Evolutionary conservation across 1,140 invertebrate genomes (phyloP), one percentile per base, ranked within the genome.

Genomic region (Cydia fagiglandana): DNA sequence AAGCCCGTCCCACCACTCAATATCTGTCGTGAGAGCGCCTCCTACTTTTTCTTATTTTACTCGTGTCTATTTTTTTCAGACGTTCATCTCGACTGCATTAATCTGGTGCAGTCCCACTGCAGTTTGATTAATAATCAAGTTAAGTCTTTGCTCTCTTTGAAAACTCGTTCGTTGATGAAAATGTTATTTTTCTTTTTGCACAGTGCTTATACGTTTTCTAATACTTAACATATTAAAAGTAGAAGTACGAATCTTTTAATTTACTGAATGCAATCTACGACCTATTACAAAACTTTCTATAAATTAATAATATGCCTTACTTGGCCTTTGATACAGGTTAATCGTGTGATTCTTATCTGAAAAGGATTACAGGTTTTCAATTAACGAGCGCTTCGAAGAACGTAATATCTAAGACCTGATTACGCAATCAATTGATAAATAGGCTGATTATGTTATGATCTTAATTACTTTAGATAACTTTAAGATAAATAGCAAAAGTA

Each of bases 21-120:
- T 92, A 92, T 90, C 88, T 90, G 90, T 92, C 91, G 85, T 84
- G 81, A 83, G 85, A 85, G 86, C 88, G 84, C 91, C 91, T 92
- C 91, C 91, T 92, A 91, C 90, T 90, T 91, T 80, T 87, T 88
- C 85, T 92, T 92, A 89, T 91, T 91, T 91, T 91, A 91, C 88
- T 89, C 87, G 84, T 84, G 81, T 74, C 76, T 80, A 81, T 82
- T 91, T 83, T 88, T 89, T 91, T 87, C 81, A 85, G 80, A 84
- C 84, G 83, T 83, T 84, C 81, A 80, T 88, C 85, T 87, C 84
- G 74, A 81, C 88, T 89, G 89, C 89, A 92, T 89, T 90, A 88
- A 88, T 84, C 80, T 81, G 78, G 79, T 84, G 81, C 82, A 88
- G 85, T 88, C 87, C 87, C 90, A 91, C 80, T 92, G 89, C 88